Conservation (phyloP, 2,797 vertebrate species). For the Scarus forsteni region DNA sequence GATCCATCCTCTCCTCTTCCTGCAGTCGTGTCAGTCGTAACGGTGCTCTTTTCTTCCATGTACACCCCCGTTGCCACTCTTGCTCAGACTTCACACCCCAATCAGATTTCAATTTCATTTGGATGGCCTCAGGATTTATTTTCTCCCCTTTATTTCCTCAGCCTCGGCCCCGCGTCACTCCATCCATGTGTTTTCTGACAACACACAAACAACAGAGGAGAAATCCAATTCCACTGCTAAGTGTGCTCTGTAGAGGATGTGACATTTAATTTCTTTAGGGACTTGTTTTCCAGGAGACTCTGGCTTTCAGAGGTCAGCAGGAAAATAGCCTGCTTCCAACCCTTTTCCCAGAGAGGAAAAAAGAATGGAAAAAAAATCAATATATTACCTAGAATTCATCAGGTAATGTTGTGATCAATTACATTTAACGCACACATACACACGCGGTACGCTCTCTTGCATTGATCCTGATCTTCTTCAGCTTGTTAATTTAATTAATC, state of each 20-base stretch:
- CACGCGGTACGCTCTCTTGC: conserved; percentile 11
- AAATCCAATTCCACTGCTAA: conserved; percentile 79
- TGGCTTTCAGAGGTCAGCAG: conserved; percentile 45
- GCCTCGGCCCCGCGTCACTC: conserved; percentile 37
- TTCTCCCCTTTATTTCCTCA: conserved; percentile 41
- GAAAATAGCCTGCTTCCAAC: conserved; percentile 49
- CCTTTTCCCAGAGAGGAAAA: conserved; percentile 28
- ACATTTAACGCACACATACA: conserved; percentile 16
- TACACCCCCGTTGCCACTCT: conserved; percentile 13
- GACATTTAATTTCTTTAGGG: conserved; percentile 78
- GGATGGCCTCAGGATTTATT: conserved; percentile 39
- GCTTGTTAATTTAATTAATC: conserved; percentile 63
- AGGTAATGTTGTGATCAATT: conserved; percentile 60
- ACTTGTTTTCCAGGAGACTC: conserved; percentile 46
- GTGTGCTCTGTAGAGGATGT: conserved; percentile 68
- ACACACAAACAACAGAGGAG: conserved; percentile 55
- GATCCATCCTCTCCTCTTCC: conserved; percentile 19
- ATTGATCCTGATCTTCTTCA: conserved; percentile 61
- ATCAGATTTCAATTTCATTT: conserved; percentile 59
- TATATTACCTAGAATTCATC: conserved; percentile 62
- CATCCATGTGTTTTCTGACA: conserved; percentile 55
- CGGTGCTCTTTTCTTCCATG: conserved; percentile 11
- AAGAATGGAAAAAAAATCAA: conserved; percentile 46
- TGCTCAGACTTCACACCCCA: conserved; percentile 37
- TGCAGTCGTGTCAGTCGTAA: conserved; percentile 20